Evolutionary conservation across 2,797 vertebrate species (phyloP).

Genomic region (Scolopax bukidnonensis): DNA sequence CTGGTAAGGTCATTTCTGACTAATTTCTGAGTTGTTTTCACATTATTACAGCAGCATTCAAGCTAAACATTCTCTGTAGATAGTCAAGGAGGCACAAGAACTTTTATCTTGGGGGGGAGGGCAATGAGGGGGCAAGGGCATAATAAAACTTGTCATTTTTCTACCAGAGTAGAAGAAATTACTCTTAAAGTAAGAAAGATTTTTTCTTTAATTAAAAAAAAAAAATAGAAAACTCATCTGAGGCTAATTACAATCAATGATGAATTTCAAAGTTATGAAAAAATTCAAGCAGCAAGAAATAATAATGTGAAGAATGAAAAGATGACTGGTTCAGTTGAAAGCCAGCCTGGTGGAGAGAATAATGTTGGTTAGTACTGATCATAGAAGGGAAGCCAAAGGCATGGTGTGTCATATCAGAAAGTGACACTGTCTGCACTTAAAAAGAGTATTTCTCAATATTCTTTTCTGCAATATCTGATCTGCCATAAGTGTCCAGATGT

Average conservation of each 20-base stretch:
- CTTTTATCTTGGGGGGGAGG: accelerated
- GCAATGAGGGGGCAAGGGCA: no score
- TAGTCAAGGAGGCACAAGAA: not conserved
- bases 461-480: not conserved
- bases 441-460: not conserved
- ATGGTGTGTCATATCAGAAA: not conserved
- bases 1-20: not conserved
- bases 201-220: not conserved
- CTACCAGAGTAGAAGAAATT: not conserved
- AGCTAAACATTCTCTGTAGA: not conserved
- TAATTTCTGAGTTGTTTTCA: not conserved
- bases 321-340: not conserved
- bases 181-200: not conserved
- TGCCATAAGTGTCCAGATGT: not conserved
- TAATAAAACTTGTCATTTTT: not conserved
- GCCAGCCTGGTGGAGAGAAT: not conserved
- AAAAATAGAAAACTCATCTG: not conserved
- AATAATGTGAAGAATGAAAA: not conserved
- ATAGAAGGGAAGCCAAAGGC: not conserved
- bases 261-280: not conserved
- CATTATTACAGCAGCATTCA: not conserved
- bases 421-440: not conserved
- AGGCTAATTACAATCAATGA: not conserved
- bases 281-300: not conserved
- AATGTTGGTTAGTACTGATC: not conserved